A percentile compares a stretch with the other conserved stretches of the same genome.
These are phyloP conservation scores for Clavelina lepadiformis DNA, from an alignment of 23 tunicate species.

Conservation along the genomic window DNA sequence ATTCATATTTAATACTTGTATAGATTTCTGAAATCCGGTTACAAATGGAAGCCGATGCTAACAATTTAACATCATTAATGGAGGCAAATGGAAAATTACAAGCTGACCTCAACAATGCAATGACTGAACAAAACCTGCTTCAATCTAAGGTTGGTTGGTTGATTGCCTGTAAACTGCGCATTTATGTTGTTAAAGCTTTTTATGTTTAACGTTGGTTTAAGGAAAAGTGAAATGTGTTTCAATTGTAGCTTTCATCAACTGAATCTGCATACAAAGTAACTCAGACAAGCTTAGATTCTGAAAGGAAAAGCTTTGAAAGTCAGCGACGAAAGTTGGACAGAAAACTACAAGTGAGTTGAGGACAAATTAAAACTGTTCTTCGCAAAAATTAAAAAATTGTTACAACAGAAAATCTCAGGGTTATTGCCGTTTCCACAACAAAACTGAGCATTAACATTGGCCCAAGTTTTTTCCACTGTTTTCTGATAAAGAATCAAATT, in stretches of 20 bases:
- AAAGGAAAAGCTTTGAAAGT: conserved; percentile 41
- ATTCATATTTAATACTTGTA: no score
- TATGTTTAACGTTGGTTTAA: no score
- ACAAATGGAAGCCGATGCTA: conserved; percentile 74
- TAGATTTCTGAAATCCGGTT: conserved; percentile 75
- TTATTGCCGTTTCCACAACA: background rate
- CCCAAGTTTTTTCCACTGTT: background rate
- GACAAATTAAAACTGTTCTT: background rate
- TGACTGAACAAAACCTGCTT: conserved; percentile 22
- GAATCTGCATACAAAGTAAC: conserved; percentile 46
- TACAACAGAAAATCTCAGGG: background rate
- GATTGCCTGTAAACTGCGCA: background rate
- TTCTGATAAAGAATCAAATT: no score
- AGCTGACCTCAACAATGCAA: conserved; percentile 40
- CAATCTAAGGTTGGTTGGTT: background rate
- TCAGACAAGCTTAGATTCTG: conserved; percentile 42
- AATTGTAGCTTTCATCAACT: conserved; percentile 32
- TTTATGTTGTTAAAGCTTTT: no score
- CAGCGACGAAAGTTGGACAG: conserved; percentile 49
- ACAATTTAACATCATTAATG: conserved; percentile 30
- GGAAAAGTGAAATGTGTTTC: background rate
- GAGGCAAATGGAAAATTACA: conserved; percentile 59
- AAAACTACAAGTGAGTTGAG: conserved; percentile 53
- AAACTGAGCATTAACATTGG: background rate
- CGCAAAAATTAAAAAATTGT: background rate